phyloP scores from a whole-genome alignment of 2,113 vertebrate genomes.

The Caretta caretta region DNA sequence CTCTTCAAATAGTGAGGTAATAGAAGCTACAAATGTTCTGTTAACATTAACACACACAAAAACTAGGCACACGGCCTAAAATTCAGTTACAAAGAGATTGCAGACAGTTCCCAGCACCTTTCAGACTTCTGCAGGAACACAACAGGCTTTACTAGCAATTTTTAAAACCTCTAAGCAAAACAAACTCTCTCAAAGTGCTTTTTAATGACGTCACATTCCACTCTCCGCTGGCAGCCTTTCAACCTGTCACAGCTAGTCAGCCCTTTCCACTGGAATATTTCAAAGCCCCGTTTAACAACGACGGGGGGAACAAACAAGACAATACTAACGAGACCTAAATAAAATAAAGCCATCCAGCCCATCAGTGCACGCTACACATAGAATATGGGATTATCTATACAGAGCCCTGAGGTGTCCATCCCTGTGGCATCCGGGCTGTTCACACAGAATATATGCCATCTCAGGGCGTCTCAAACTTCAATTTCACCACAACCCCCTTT shows the following conservation, averaged over 20 bases:
- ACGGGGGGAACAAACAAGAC: neutral
- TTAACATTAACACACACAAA: neutral
- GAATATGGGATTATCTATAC: neutral
- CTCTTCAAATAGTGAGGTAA: neutral
- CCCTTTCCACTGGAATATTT: neutral
- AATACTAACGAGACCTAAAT: neutral
- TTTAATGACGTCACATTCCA: neutral
- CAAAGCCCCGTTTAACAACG: neutral
- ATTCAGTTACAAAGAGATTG: neutral
- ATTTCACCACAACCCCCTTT: too few relatives aligned
- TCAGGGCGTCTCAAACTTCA: too few relatives aligned
- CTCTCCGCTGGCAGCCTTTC: neutral
- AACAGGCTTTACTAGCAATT: neutral
- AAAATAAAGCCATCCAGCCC: neutral
- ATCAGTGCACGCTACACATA: neutral
- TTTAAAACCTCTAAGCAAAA: neutral
- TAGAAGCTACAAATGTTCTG: neutral
- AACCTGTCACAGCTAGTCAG: neutral
- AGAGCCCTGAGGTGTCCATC: fast-evolving
- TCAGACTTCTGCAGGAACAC: neutral
- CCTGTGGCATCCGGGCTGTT: neutral
- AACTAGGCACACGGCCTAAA: neutral
- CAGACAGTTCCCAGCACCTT: neutral
- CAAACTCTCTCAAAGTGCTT: neutral
- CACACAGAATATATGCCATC: neutral